Percentiles rank a stretch among this genome's conserved stretches.
Conservation (phyloP, 2,888 invertebrate species). For the Latrodectus hesperus region DNA sequence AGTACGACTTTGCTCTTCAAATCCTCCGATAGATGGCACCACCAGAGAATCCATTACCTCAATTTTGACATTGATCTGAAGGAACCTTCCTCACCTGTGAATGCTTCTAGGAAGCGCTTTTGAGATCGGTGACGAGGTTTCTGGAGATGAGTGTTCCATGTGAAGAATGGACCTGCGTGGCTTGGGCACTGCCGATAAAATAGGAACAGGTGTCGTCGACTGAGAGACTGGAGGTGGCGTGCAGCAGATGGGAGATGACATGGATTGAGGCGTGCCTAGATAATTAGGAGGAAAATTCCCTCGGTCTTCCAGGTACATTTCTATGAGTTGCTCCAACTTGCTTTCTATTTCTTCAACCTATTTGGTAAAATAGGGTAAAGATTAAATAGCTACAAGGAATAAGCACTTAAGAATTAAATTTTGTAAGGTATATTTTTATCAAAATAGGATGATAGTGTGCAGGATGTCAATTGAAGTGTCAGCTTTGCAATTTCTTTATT, state of each 20-base stretch:
- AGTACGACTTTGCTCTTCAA: too few species aligned
- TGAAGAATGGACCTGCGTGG: constrained; percentile 62
- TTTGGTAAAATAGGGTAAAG: neutral
- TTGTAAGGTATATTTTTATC: too few species aligned
- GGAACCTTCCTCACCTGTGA: constrained; percentile 31
- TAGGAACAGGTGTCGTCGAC: constrained; percentile 2
- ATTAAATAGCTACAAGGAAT: neutral
- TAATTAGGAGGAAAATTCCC: constrained; percentile 76
- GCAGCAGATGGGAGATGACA: constrained; percentile 60
- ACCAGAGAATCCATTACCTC: too few species aligned
- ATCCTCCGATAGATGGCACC: too few species aligned
- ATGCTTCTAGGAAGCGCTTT: constrained; percentile 46
- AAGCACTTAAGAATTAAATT: too few species aligned
- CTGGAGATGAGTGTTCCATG: constrained; percentile 55
- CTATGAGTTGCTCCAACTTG: constrained; percentile 91
- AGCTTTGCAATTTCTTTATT: too few species aligned
- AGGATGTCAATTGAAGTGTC: too few species aligned
- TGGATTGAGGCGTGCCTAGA: constrained; percentile 56
- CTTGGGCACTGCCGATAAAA: constrained; percentile 62
- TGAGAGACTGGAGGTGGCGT: constrained; percentile 41
- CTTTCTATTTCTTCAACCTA: constrained; percentile 94
- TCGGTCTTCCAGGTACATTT: constrained; percentile 91
- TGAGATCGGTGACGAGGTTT: constrained; percentile 39
- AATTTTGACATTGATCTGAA: too few species aligned
- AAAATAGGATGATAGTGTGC: too few species aligned